Percentiles rank a stretch among this genome's conserved stretches.
Conservation (phyloP, 2,888 invertebrate genomes). For the Thyatira batis region DNA sequence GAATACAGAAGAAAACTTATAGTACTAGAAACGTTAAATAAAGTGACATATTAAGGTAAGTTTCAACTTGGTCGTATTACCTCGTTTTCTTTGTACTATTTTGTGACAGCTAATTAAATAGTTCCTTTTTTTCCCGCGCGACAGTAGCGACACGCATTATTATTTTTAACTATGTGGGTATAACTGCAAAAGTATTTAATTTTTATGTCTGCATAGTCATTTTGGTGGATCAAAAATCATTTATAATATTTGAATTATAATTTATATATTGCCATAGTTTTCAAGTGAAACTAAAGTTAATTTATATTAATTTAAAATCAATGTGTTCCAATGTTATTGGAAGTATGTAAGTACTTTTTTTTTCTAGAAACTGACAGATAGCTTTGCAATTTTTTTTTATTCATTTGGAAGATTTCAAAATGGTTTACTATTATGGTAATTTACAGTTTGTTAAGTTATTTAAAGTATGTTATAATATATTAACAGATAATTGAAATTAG, state of each 20-base stretch:
- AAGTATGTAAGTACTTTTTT: no score
- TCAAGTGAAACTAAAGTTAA: no score
- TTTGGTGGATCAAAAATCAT: not conserved
- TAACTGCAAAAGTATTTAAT: conserved; percentile 9
- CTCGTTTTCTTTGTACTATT: conserved; percentile 8
- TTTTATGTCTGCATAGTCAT: not conserved
- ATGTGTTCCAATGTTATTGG: no score
- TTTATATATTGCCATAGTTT: not conserved
- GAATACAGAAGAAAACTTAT: not conserved
- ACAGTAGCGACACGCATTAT: conserved; percentile 28
- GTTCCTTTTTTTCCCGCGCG: conserved; percentile 24
- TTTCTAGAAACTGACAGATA: no score
- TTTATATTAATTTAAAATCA: no score
- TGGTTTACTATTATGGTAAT: no score
- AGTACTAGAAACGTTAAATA: not conserved
- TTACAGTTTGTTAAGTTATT: no score
- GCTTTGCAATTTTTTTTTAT: no score
- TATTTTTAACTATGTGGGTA: conserved; percentile 28
- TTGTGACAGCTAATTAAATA: conserved; percentile 8
- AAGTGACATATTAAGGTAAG: not conserved
- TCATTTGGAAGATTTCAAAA: no score
- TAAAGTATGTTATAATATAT: no score
- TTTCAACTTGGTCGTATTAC: not conserved
- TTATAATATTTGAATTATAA: not conserved
- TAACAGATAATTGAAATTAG: no score